A percentile compares a stretch with the other conserved stretches of the same genome.
Conservation (phyloP, 2,888 invertebrate genomes). For the Tachina grossa region DNA sequence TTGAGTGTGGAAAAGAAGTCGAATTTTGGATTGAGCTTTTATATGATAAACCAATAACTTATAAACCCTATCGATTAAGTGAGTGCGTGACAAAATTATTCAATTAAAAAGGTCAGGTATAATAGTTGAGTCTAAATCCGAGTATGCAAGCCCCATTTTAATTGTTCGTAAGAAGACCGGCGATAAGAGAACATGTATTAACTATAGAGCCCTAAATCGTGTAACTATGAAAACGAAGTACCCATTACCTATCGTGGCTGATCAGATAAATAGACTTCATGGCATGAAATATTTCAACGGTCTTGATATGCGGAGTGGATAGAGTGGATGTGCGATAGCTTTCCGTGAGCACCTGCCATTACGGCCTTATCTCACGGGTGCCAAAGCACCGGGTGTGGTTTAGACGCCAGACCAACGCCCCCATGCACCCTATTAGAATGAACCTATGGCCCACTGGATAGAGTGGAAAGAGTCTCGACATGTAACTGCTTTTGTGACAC, state of each 20-base stretch:
- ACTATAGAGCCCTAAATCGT: slow-evolving; percentile 12
- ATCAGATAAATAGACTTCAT: slow-evolving; percentile 11
- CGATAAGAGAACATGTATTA: slow-evolving; percentile 6
- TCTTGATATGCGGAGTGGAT: slow-evolving; percentile 20
- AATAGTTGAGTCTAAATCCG: slow-evolving; percentile 21
- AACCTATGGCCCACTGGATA: no score
- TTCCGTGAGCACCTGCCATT: no score
- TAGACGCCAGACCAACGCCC: no score
- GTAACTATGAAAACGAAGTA: slow-evolving; percentile 18
- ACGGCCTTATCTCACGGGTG: no score
- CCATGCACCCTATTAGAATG: no score
- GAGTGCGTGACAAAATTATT: neutral
- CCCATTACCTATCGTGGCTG: slow-evolving; percentile 9
- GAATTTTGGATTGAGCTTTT: slow-evolving; percentile 34
- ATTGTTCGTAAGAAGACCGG: slow-evolving; percentile 23
- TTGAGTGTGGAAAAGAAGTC: slow-evolving; percentile 10
- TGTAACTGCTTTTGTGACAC: no score
- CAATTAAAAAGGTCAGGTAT: slow-evolving; percentile 22
- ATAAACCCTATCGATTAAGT: slow-evolving; percentile 23
- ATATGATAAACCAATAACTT: slow-evolving; percentile 14
- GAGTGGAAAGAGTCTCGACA: no score
- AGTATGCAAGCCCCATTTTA: slow-evolving; percentile 30
- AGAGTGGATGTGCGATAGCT: no score
- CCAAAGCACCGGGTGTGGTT: no score
- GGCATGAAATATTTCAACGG: slow-evolving; percentile 29